These are phyloP conservation scores for Ctenochaetus hawaiiensis DNA, from an alignment of 2,797 vertebrate genomes.

Conservation along the genomic window DNA sequence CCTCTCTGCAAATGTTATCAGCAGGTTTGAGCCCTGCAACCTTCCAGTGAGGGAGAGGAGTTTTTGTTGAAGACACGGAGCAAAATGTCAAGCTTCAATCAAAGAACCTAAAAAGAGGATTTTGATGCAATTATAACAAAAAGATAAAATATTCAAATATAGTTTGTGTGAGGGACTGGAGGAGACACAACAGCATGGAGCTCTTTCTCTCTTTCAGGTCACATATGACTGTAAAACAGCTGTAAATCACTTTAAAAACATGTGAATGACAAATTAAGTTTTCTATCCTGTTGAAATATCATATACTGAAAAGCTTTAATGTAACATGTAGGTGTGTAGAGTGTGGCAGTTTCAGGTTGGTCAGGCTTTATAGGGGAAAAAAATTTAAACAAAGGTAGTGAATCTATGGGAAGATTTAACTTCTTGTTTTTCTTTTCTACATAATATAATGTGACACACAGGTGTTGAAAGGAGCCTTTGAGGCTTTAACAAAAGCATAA, in stretches of 20 bases:
- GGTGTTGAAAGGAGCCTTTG: too few relatives aligned
- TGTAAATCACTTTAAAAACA: not conserved
- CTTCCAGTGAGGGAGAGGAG: slow-evolving; percentile 8
- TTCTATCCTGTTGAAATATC: not conserved
- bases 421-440: not conserved
- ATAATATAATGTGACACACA: too few relatives aligned
- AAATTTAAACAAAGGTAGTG: not conserved
- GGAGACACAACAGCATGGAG: not conserved
- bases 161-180: not conserved
- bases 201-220: not conserved
- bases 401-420: not conserved
- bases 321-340: not conserved
- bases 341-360: not conserved
- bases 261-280: not conserved
- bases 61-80: not conserved
- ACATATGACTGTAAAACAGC: not conserved
- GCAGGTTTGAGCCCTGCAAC: slow-evolving; percentile 33
- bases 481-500: too few relatives aligned
- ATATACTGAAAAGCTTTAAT: not conserved
- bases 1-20: slow-evolving; percentile 45
- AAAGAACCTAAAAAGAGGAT: not conserved
- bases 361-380: not conserved
- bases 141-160: not conserved
- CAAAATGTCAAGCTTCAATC: not conserved
- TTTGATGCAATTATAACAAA: not conserved